Conservation (phyloP, 2,113 vertebrate genomes). For the Bucco capensis region DNA sequence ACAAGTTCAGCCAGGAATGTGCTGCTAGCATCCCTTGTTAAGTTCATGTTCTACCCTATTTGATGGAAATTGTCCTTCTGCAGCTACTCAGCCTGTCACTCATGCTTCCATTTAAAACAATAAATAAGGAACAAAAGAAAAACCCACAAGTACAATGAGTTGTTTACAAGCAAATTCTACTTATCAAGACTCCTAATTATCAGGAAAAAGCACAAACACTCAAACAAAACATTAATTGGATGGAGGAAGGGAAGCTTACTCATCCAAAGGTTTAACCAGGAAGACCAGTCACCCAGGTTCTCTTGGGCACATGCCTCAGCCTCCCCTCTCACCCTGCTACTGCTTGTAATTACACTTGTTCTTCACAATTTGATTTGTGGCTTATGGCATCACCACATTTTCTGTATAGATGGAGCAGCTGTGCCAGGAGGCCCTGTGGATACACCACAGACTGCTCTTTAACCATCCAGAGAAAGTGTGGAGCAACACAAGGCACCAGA, state of each 20-base stretch:
- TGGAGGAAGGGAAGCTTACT: neutral
- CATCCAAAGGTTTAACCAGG: neutral
- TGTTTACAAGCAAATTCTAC: slow-evolving; percentile 12
- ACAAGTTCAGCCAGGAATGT: slow-evolving; percentile 42
- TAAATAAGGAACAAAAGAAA: slow-evolving; percentile 45
- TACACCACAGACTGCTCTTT: neutral
- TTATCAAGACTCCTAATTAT: neutral
- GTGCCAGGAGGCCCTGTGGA: neutral
- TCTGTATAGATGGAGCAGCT: neutral
- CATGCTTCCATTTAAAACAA: slow-evolving; percentile 21
- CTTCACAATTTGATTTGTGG: neutral
- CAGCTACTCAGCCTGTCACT: slow-evolving; percentile 12
- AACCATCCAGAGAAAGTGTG: neutral
- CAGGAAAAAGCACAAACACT: neutral
- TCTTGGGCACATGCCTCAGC: neutral
- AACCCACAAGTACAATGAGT: neutral
- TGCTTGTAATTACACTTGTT: neutral
- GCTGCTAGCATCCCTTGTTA: slow-evolving; percentile 59
- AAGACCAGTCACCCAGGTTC: neutral
- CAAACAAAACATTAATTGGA: slow-evolving; percentile 19
- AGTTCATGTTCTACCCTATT: slow-evolving; percentile 51
- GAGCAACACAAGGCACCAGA: neutral
- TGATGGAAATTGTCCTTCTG: slow-evolving; percentile 59
- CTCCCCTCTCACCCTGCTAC: neutral
- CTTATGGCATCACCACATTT: neutral